Percentiles rank a stretch among this genome's conserved stretches.
phyloP scores from a whole-genome alignment of 2,113 vertebrate species.

The Argyrosomus japonicus region DNA sequence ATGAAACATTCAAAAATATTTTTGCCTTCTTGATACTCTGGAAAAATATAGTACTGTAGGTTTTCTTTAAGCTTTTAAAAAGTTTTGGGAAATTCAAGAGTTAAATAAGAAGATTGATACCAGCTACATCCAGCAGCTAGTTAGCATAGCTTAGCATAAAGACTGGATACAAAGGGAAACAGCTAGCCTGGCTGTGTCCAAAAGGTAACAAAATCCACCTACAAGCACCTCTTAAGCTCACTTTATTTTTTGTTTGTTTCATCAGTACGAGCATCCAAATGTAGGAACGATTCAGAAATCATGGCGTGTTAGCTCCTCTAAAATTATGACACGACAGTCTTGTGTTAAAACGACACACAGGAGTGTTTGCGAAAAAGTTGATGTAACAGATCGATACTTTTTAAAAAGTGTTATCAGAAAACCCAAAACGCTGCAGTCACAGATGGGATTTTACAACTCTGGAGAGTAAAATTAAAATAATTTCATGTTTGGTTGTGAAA shows the following conservation, averaged over 20 bases:
- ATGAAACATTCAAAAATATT: constrained; percentile 58
- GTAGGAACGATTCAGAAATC: not conserved
- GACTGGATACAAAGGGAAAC: not conserved
- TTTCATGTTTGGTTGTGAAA: not conserved
- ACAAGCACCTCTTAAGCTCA: not conserved
- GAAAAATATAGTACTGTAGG: constrained; percentile 69
- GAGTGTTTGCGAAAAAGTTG: no score
- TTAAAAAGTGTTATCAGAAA: no score
- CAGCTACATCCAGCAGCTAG: not conserved
- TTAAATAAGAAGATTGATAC: not conserved
- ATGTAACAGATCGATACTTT: not conserved
- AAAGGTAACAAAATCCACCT: no score
- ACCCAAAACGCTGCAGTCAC: not conserved
- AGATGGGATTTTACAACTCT: not conserved
- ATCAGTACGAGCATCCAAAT: not conserved
- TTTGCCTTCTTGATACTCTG: constrained; percentile 40
- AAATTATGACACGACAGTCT: not conserved
- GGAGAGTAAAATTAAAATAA: not conserved
- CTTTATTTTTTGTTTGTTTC: not conserved
- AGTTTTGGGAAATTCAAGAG: not conserved
- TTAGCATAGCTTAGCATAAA: constrained; percentile 19
- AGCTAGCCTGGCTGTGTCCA: not conserved
- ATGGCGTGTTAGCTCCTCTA: no score
- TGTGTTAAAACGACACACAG: not conserved
- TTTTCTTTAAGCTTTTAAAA: constrained; percentile 11